Evolutionary conservation across 2,888 invertebrate species (phyloP), one percentile per base, ranked within the genome.

Genomic region (Agrotis exclamationis): DNA sequence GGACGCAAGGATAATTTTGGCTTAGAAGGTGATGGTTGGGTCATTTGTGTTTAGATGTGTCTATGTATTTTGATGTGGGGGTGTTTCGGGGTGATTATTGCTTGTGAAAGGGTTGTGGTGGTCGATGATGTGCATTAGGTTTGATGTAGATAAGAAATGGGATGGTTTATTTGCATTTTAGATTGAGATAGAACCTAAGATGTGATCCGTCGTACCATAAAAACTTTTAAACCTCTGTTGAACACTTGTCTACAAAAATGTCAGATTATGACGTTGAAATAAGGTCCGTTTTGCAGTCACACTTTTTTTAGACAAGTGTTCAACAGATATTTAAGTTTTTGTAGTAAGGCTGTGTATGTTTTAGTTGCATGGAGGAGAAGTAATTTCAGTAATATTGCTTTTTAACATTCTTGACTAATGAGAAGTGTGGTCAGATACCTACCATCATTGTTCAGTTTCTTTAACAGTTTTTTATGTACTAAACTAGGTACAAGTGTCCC

Each of bases 1-100:
- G 67, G 20, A 51, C n/a, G 53, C 50, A 50, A 44, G 66, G 66
- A 63, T 75, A 54, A 70, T 70, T 76, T 75, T 63, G 53, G 74
- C 57, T 76, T 71, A 71, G 54, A 50, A 76, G 51, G 69, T 51
- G 69, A 64, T 58, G 71, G 18, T 28, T 3, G 44, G 63, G 54
- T 67, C 74, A 47, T 60, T 76, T 56, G 68, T 77, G 60, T 79
- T 67, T 63, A 67, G 24, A 44, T 14, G 44, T 28, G 63, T 53
- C n/a, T 53, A 18, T 59, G 22, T 66, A 44, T 60, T 70, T 51
- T 59, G 56, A 24, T 67, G 58, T 47, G 28, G 50, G 72, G 58
- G 48, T 50, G n/a, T 28, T 63, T n/a, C 18, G 18, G 45, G 50
- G 14, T 51, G 57, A 45, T 65, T 58, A 28, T 53, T 57, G 50